Evolutionary conservation across 2,113 vertebrate species (phyloP).

Genomic region (Delphinapterus leucas): DNA sequence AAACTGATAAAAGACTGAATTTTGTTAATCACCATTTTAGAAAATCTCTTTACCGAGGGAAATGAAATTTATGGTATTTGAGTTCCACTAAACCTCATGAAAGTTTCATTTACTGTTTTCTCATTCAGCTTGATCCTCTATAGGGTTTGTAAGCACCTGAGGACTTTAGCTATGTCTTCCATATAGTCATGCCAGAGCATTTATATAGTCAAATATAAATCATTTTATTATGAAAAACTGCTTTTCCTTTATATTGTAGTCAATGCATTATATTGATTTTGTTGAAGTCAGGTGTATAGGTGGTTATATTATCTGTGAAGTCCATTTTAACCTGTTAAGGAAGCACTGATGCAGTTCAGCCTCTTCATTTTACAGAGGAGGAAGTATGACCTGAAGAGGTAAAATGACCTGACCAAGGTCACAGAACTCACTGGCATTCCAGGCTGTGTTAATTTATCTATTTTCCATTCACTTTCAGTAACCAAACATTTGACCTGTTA

Average conservation of each 20-base stretch:
- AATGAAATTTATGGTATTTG: background rate
- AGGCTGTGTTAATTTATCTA: background rate
- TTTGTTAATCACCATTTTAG: background rate
- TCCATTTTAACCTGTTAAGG: background rate
- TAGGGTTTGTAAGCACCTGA: background rate
- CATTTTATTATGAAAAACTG: background rate
- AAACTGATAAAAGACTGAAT: background rate
- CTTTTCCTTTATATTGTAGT: background rate
- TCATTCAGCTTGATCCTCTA: background rate
- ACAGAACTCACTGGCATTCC: background rate
- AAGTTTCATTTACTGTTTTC: background rate
- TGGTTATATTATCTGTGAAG: background rate
- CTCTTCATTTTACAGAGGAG: background rate
- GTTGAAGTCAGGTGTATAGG: background rate
- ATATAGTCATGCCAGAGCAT: accelerated
- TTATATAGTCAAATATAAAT: background rate
- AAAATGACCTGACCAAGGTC: background rate
- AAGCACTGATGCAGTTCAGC: background rate
- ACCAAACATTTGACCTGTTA: background rate
- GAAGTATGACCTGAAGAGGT: background rate
- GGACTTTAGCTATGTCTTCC: background rate
- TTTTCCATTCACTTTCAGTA: background rate
- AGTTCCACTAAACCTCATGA: accelerated
- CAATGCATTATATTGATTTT: background rate
- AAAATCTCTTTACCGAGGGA: background rate